Base-by-base conservation (phyloP, 2,888 invertebrate genomes). In the Hydrotaea diabolus region DNA sequence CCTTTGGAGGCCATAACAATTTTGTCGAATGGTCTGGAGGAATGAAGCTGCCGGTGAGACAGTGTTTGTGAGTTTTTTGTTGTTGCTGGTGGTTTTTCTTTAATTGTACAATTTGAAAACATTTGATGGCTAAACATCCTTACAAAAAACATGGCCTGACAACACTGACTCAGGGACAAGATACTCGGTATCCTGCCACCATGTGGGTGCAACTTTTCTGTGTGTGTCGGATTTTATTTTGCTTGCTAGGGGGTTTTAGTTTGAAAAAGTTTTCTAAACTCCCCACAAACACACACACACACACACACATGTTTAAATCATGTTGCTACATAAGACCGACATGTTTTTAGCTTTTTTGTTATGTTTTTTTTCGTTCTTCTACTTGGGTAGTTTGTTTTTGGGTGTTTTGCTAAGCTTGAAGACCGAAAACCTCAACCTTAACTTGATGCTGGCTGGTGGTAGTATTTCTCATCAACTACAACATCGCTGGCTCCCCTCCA, bases 241-340 rank as follows among this genome's bases (percentile, higher is more conserved):
- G 39, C 39, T 31, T 2, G 13, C 7, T 11, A n/a, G 49, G 49
- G n/a, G 15, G n/a, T 5, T 21, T 36, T 39, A 55, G 39, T 59
- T 59, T 36, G 13, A 9, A 69, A 75, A 59, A 59, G 19, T 59
- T 59, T 59, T 59, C 59, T 59, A 69, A 69, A 62, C 59, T 66
- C 21, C 39, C 43, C 43, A n/a, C 31, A 31, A 31, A 31, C 31
- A 31, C 31, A 31, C 31, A 31, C 31, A 31, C 31, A 31, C 31
- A 31, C 31, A 77, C 79, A 77, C 69, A 76, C 66, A 76, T 79
- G 76, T 80, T 83, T 80, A 55, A 77, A 75, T 80, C 77, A 75
- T 83, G 83, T 83, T 83, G 62, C 36, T 55, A 72, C 71, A 71
- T 49, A 71, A n/a, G 46, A 43, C 59, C 57, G n/a, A 74, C 59